Evolutionary conservation across 2,888 invertebrate species (phyloP).

Genomic region (Plebejus anna): DNA sequence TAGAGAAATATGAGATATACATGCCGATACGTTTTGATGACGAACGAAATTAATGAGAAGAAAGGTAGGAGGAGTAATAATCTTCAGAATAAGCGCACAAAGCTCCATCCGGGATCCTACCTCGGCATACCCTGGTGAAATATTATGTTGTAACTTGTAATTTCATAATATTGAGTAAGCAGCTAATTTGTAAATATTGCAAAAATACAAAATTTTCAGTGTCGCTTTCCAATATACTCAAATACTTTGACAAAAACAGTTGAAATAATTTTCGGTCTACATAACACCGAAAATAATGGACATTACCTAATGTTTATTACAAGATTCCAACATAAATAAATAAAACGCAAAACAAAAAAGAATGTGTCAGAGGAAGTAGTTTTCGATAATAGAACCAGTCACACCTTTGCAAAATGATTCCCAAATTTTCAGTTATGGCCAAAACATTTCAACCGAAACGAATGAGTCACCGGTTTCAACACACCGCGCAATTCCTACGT

Average conservation of each 20-base stretch:
- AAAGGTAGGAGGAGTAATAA: no score
- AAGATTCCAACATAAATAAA: not conserved
- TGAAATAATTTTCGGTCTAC: no score
- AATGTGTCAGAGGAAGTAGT: not conserved
- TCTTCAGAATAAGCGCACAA: no score
- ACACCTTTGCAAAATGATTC: not conserved
- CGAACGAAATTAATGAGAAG: no score
- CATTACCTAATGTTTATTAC: no score
- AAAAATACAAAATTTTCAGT: not conserved
- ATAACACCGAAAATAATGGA: not conserved
- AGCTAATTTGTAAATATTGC: not conserved
- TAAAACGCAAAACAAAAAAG: not conserved
- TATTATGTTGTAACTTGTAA: not conserved
- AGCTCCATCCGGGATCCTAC: no score
- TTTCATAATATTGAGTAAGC: not conserved
- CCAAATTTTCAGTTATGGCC: constrained; percentile 12
- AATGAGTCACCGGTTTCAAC: not conserved
- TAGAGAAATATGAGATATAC: no score
- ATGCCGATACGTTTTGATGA: no score
- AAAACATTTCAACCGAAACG: constrained; percentile 7
- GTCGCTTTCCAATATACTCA: not conserved
- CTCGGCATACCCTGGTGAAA: not conserved
- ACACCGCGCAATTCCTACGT: not conserved
- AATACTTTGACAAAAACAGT: not conserved
- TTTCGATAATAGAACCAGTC: not conserved